Evolutionary conservation across 2,797 vertebrate genomes (phyloP), one percentile per base, ranked within the genome.

Genomic region (Limosa lapponica): DNA sequence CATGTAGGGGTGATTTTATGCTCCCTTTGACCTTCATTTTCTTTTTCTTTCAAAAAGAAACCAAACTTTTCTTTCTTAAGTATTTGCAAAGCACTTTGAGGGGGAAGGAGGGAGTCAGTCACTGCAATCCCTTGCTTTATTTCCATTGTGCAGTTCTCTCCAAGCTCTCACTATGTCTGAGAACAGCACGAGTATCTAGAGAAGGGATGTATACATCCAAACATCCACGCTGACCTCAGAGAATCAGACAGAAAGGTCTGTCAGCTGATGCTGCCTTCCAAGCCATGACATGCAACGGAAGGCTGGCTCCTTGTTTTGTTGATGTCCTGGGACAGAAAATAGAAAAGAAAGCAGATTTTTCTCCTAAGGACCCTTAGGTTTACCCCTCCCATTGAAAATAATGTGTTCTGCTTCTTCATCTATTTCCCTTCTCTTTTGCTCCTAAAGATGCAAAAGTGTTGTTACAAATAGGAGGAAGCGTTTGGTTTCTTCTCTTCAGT

Each of bases 1-100:
- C 39, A 78, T 51, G 69, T 44, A 93, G 82, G 77, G 49, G 67
- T 90, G 81, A 82, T 84, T 96, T 96, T 88, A 82, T 94, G 77
- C 59, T 93, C 46, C 70, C 59, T 91, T 93, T 93, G 87, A 93
- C 90, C 51, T 96, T 94, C 9, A 25, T 86, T 79, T 88, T 48
- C 55, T 64, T 88, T 87, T 91, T 67, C 65, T 85, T 95, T 94
- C 66, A 51, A 74, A 93, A 94, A 86, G 57, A 81, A 74, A 37
- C 7, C 12, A 57, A 93, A 43, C 19, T 81, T 81, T 57, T 69
- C 10, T 80, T 85, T 89, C 87, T 71, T 13, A 66, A 10, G 8
- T 39, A 6, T 84, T 91, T 82, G 27, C 54, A 83, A 91, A 96
- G 54, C 79, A 89, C 75, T 85, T 91, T 93, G 72, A 85, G 87